Evolutionary conservation across 2,888 invertebrate genomes (phyloP), one percentile per base, ranked within the genome.

Genomic region (Eupithecia tripunctaria): DNA sequence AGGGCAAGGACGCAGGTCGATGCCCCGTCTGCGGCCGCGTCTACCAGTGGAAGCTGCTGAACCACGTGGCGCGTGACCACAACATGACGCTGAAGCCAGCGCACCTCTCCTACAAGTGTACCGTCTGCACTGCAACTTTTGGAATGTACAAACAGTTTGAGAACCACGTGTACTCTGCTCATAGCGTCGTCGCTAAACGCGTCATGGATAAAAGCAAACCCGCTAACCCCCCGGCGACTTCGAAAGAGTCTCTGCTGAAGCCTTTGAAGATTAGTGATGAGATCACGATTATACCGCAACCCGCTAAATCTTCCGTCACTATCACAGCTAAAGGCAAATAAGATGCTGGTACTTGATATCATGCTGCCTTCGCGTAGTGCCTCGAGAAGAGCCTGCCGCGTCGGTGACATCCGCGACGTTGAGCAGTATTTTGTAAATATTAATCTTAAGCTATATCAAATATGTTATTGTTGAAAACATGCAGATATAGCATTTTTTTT

Each of bases 101-200:
- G 70, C 98, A 98, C 91, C 95, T 98, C 77, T 98, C 98, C 32
- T 98, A 98, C 95, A 98, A 98, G 92, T 98, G 98, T 91, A 98
- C 98, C 41, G 98, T 98, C 67, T 98, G 98, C 92, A 98, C 98
- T 73, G 98, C 98, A 72, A 98, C 98, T 27, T 98, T 98, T 89
- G 98, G 98, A 81, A 98, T 98, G 98, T 98, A 98, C 95, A 98
- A 98, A 94, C 97, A 98, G 85, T 98, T 98, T 87, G 98, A 98
- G 88, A 98, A 98, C 88, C 98, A 98, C 90, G 98, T 98, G 5
- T 98, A 98, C 88, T 98, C 98, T 51, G 98, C 98, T 69, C 98
- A 98, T 87, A 98, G 98, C 90, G 98, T 98, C 56, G 98, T 98
- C 63, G 97, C 98, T 62, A 97, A 98, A 86, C 96, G 97, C 77